A percentile compares a stretch with the other conserved stretches of the same genome.
These are phyloP conservation scores for Trichonephila clavipes DNA, from an alignment of 1,140 invertebrate genomes.

Conservation along the genomic window DNA sequence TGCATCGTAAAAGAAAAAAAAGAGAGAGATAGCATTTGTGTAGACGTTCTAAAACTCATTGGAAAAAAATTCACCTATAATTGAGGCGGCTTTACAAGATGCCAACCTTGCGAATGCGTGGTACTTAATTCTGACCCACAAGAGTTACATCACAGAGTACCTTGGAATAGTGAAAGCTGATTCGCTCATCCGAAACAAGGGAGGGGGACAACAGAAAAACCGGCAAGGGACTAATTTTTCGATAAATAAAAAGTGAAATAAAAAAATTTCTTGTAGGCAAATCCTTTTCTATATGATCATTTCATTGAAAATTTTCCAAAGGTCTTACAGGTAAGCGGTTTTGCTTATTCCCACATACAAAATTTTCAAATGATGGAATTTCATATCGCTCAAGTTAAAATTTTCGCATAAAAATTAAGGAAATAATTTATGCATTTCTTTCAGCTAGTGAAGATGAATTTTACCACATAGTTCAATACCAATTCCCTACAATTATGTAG, in stretches of 20 bases:
- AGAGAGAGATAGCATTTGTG: background rate
- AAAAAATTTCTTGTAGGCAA: conserved; percentile 2
- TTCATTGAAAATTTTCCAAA: conserved; percentile 26
- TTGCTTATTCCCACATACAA: background rate
- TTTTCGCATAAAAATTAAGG: background rate
- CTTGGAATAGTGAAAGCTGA: conserved; percentile 23
- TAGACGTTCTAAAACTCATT: background rate
- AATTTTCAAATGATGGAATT: background rate
- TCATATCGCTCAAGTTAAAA: background rate
- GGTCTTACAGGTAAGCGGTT: background rate
- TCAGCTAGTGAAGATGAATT: too few relatives aligned
- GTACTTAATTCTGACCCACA: conserved; percentile 25
- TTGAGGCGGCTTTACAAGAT: background rate
- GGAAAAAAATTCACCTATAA: background rate
- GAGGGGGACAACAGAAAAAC: background rate
- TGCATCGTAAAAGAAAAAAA: background rate
- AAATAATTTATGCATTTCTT: too few relatives aligned
- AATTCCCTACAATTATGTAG: too few relatives aligned
- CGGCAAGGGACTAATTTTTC: background rate
- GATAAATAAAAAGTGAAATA: background rate
- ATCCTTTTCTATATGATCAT: background rate
- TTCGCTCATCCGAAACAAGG: background rate
- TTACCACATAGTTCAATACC: too few relatives aligned
- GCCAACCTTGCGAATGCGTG: background rate
- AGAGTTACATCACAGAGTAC: conserved; percentile 24